phyloP scores from a whole-genome alignment of 2,888 invertebrate genomes.

The Cosmopolites sordidus region DNA sequence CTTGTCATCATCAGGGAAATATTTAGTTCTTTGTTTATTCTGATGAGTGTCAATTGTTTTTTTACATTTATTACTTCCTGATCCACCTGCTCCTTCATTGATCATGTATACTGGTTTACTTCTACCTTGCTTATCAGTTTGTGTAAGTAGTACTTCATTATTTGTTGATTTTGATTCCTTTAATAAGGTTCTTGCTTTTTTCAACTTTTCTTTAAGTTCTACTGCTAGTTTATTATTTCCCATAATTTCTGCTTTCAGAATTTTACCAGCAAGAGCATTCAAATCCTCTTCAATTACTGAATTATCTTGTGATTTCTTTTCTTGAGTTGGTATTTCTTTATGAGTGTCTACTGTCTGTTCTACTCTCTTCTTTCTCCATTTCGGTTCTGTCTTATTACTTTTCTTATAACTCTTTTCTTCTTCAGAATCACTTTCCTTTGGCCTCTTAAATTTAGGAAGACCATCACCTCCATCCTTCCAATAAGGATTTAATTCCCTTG shows the following conservation, averaged over 20 bases:
- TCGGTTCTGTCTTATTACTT: conserved; percentile 2
- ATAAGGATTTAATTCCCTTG: conserved; percentile 82
- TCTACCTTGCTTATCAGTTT: conserved; percentile 64
- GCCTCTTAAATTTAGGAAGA: conserved; percentile 59
- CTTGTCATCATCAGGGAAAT: conserved; percentile 88
- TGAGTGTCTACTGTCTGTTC: neutral
- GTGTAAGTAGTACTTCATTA: conserved; percentile 60
- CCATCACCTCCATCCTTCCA: conserved; percentile 90
- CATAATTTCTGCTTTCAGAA: conserved; percentile 91
- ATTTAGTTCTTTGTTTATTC: conserved; percentile 69
- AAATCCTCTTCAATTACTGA: conserved; percentile 63
- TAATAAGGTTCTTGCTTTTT: conserved; percentile 58
- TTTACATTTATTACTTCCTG: conserved; percentile 47
- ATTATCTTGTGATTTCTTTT: neutral
- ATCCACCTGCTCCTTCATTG: conserved; percentile 47
- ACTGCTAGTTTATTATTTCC: conserved; percentile 68
- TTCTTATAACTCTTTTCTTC: conserved; percentile 36
- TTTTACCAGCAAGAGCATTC: conserved; percentile 85
- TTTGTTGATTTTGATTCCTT: conserved; percentile 21
- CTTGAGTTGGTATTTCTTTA: conserved; percentile 11
- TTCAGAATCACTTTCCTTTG: conserved; percentile 46
- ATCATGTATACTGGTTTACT: conserved; percentile 58
- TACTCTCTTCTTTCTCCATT: conserved; percentile 25
- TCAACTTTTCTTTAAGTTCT: conserved; percentile 71
- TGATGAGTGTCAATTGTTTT: conserved; percentile 67